Evolutionary conservation across 2,113 vertebrate species (phyloP), one percentile per base, ranked within the genome.

Genomic region (Notothenia rossii): DNA sequence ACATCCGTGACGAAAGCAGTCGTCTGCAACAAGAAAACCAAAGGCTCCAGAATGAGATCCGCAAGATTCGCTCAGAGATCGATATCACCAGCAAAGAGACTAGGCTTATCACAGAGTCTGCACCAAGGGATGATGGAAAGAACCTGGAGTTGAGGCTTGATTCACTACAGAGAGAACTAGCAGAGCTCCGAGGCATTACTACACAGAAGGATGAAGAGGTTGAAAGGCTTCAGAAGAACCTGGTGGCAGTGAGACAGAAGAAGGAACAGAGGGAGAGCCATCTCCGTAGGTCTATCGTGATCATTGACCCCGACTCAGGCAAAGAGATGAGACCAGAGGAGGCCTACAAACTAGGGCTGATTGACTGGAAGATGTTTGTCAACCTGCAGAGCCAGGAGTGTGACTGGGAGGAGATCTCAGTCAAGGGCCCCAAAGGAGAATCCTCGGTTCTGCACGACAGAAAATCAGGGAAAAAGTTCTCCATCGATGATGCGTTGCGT

Each of bases 281-380:
- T 88, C 92, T 99, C 59, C 95, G 96, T 8, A 95, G 98, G 18
- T 98, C 98, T 69, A 99, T 99, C 0, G 98, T 99, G 9, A 95
- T 99, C 88, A 99, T 99, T 0, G 97, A 99, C 83, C 98, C 98
- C 0, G 98, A 99, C 59, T 95, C 97, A 0, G 98, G 98, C 29
- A 98, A 95, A 10, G 98, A 99, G 91, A 98, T 99, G 96, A 94
- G 95, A 64, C 98, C 98, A 0, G 96, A 98, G 86, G 98, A 99
- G 89, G 98, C 98, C 49, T 98, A 96, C n/a, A 95, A 95, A 3
- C 89, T 95, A 0, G 97, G 98, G 18, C 94, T 99, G 85, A 99
- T 99, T 3, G 97, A 99, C 73, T 98, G 97, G 98, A 97, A 96
- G 87, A 97, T 99, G 94, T 99, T 97, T 11, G 96, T 98, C 87